Conservation (phyloP, 30 jellyfish, hydroid and myxozoan species). For the Hydra vulgaris region DNA sequence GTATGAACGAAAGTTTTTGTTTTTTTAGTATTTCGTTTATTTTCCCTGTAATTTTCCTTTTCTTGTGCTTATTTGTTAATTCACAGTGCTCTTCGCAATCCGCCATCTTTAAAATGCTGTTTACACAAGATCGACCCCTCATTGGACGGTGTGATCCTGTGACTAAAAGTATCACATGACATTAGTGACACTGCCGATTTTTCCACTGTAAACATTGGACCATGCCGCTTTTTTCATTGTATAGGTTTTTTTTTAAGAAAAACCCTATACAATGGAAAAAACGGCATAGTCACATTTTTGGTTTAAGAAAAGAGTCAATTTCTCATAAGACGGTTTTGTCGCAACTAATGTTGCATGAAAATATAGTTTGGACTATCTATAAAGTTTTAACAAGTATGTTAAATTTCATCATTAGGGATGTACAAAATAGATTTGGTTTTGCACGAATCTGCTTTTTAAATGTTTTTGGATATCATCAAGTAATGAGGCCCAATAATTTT, state of each 20-base stretch:
- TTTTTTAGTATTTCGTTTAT: neutral
- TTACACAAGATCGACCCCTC: neutral
- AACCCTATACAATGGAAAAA: no score
- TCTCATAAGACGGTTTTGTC: no score
- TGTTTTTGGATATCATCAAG: no score
- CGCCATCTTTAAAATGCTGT: neutral
- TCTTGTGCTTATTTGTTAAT: neutral
- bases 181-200: neutral
- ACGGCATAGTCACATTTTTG: no score
- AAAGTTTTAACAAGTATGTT: no score
- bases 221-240: neutral
- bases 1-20: neutral
- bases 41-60: neutral
- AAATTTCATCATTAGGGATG: no score
- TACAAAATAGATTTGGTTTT: no score
- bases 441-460: no score
- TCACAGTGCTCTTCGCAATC: neutral
- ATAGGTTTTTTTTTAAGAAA: neutral
- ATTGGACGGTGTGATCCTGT: neutral
- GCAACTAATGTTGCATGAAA: no score
- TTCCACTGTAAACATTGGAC: neutral
- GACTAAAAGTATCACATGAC: neutral
- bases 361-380: no score
- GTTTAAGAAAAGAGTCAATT: no score
- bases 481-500: no score